Evolutionary conservation across 2,113 vertebrate species (phyloP), one percentile per base, ranked within the genome.

Genomic region (Silurus glanis): DNA sequence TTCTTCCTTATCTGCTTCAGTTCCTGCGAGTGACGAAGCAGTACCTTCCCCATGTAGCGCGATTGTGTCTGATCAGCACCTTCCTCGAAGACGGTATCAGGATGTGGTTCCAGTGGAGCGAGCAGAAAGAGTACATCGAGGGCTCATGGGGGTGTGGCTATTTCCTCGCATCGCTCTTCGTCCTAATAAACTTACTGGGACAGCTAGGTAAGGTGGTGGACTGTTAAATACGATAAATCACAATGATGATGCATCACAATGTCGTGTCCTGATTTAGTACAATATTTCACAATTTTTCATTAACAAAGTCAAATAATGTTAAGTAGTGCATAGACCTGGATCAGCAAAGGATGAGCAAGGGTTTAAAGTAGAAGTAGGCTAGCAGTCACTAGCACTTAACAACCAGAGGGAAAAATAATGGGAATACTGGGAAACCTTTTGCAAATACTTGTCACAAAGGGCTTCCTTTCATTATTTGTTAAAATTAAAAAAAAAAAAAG

Each of bases 41-140:
- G 92, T 97, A 97, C 92, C 95, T 98, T 12, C 97, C 97, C 0
- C 97, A 98, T 5, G 93, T 96, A 93, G 97, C 96, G 0, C 95
- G 95, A 0, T 96, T 98, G 4, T 98, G 97, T 89, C 94, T 98
- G 12, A 97, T 97, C 94, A 97, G 97, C 94, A 98, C 97, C 84
- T 98, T 98, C 94, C 94, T 98, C 91, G 97, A 98, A 93, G 97
- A 98, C 5, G 96, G 97, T 28, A 93, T 96, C 89, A 94, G 97
- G 83, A 97, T 98, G 97, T 98, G 96, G 97, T 95, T 98, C 90
- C 97, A 98, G 95, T 98, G 97, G 97, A 91, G 92, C 0, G 97
- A 97, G 61, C 97, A 98, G 93, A 94, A 95, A 12, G 97, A 98
- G 82, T 98, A 97, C 95, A 98, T 98, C 5, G 94, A 97, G 8